Percentiles rank a stretch among this genome's conserved stretches.
Conservation (phyloP, 2,797 vertebrate species). For the Poecilia velifera region DNA sequence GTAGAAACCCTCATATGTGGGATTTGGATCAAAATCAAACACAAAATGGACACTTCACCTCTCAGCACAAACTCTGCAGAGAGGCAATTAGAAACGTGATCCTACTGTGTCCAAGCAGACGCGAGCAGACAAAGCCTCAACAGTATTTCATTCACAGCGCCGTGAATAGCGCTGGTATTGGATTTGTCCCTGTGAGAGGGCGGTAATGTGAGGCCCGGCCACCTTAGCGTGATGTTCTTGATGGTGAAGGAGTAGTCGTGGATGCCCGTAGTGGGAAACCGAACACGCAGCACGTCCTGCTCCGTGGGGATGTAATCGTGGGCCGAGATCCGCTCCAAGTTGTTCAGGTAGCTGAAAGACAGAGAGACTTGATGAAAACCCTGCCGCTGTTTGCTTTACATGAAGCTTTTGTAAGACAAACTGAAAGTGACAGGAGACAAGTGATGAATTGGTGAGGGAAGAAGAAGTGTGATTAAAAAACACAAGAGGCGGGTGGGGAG, state of each 20-base stretch:
- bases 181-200: conserved; percentile 22
- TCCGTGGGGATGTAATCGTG: conserved; percentile 92
- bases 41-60: conserved; percentile 20
- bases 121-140: conserved; percentile 51
- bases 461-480: conserved; percentile 53
- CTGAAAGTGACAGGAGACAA: conserved; percentile 18
- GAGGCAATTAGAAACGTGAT: conserved; percentile 42
- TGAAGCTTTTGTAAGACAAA: conserved; percentile 28
- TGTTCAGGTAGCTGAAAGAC: conserved; percentile 87
- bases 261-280: conserved; percentile 96
- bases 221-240: conserved; percentile 96
- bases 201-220: conserved; percentile 32
- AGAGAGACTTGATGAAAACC: conserved; percentile 3
- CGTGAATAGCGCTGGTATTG: conserved; percentile 38
- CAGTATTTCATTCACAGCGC: too few species aligned
- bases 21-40: conserved; percentile 36
- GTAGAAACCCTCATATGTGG: conserved; percentile 6
- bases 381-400: conserved; percentile 21
- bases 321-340: conserved; percentile 90
- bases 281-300: conserved; percentile 95
- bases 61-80: conserved; percentile 22
- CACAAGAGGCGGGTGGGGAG: conserved; percentile 18
- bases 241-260: conserved; percentile 96
- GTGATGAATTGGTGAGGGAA: conserved; percentile 15
- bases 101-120: conserved; percentile 20